A percentile compares a stretch with the other conserved stretches of the same genome.
These are phyloP conservation scores for Nebria salina DNA, from an alignment of 2,888 invertebrate genomes.

Conservation along the genomic window DNA sequence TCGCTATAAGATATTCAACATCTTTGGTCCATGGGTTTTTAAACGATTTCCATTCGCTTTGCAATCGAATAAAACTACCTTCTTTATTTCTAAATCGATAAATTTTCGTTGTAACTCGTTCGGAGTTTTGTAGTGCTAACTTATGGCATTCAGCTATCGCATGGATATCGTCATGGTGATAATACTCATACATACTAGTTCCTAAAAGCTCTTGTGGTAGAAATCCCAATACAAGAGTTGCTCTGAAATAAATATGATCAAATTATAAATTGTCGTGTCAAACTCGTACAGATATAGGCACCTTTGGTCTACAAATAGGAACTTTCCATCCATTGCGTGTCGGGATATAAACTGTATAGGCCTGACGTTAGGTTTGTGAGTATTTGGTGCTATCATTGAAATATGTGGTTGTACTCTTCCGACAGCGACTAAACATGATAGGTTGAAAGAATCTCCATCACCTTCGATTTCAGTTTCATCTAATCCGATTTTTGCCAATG, in stretches of 20 bases:
- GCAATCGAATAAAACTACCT: slow-evolving; percentile 76
- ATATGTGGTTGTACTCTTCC: slow-evolving; percentile 77
- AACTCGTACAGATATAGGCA: slow-evolving; percentile 56
- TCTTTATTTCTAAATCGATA: slow-evolving; percentile 85
- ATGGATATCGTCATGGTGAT: slow-evolving; percentile 82
- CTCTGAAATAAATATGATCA: slow-evolving; percentile 65
- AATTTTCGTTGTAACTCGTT: slow-evolving; percentile 73
- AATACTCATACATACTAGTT: slow-evolving; percentile 93
- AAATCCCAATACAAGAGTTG: slow-evolving; percentile 88
- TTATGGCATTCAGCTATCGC: slow-evolving; percentile 86
- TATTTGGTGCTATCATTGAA: slow-evolving; percentile 61
- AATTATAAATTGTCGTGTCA: background rate
- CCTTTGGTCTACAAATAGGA: slow-evolving; percentile 93
- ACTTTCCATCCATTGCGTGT: slow-evolving; percentile 91
- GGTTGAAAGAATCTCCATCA: slow-evolving; percentile 71
- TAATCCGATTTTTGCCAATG: slow-evolving; percentile 78
- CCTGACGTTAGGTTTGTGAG: slow-evolving; percentile 65
- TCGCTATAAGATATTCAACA: slow-evolving; percentile 88
- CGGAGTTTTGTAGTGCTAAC: slow-evolving; percentile 73
- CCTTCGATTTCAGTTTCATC: slow-evolving; percentile 74
- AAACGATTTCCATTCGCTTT: slow-evolving; percentile 89
- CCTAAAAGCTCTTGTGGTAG: slow-evolving; percentile 93
- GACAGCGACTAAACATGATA: slow-evolving; percentile 90
- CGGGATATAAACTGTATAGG: slow-evolving; percentile 83
- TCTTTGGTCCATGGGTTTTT: slow-evolving; percentile 97